Conservation (phyloP, 1,140 invertebrate genomes). For the Philotrypesis tridentata region DNA sequence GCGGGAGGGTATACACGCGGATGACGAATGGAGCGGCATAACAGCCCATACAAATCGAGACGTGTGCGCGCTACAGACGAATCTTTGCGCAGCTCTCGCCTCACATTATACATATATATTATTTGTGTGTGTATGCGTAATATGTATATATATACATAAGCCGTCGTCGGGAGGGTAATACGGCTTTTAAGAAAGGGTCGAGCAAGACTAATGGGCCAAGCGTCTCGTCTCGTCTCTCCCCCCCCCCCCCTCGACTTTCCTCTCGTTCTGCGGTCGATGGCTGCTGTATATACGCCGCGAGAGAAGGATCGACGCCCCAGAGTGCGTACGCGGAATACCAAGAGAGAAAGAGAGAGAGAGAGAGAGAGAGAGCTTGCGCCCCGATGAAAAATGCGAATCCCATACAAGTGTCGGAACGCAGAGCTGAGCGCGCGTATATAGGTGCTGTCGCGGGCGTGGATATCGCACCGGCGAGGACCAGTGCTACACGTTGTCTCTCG, state of each 20-base stretch:
- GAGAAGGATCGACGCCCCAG: neutral
- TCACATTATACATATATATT: no score
- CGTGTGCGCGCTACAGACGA: neutral
- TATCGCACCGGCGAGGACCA: no score
- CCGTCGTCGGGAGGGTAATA: neutral
- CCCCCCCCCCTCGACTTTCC: neutral
- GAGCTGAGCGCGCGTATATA: no score
- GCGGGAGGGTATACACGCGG: no score
- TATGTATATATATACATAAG: neutral
- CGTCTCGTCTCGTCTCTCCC: neutral
- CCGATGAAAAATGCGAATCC: slow-evolving; percentile 1
- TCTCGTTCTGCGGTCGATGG: neutral
- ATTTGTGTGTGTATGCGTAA: no score
- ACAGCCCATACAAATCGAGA: neutral
- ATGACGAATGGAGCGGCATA: slow-evolving; percentile 12
- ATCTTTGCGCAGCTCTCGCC: neutral
- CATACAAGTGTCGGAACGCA: neutral
- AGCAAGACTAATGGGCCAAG: neutral
- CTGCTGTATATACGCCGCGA: neutral
- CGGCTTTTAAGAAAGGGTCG: neutral
- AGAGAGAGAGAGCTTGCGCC: no score
- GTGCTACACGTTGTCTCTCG: no score
- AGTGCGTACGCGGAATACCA: neutral
- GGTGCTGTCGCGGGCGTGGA: no score
- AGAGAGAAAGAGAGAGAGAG: neutral